phyloP scores from a whole-genome alignment of 2,888 invertebrate genomes.

The Ophioninae sp. region DNA sequence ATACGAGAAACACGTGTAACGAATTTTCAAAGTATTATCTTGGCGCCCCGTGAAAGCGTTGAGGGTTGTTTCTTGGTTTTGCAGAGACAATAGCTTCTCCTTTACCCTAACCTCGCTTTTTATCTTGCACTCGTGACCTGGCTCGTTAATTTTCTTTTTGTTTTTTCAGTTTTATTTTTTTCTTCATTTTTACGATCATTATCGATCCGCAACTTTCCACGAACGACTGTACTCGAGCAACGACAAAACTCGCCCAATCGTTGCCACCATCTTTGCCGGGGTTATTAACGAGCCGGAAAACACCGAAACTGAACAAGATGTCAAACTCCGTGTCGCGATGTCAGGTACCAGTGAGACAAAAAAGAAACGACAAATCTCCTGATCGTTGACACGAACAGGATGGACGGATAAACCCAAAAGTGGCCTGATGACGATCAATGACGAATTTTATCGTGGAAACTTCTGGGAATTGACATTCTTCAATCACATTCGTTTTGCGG shows the following conservation, averaged over 20 bases:
- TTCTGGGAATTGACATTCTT: too few relatives aligned
- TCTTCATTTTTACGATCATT: background rate
- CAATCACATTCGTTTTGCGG: too few relatives aligned
- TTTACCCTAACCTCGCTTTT: background rate
- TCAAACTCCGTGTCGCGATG: too few relatives aligned
- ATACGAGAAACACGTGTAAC: slow-evolving; percentile 64
- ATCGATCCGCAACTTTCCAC: slow-evolving; percentile 23
- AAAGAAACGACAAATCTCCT: too few relatives aligned
- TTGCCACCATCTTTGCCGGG: slow-evolving; percentile 5
- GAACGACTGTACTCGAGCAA: background rate
- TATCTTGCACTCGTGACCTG: slow-evolving; percentile 14
- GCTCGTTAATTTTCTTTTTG: slow-evolving; percentile 2
- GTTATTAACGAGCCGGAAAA: too few relatives aligned
- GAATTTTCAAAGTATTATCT: slow-evolving; percentile 53
- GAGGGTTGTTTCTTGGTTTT: slow-evolving; percentile 38
- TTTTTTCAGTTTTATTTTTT: too few relatives aligned
- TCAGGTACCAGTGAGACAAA: too few relatives aligned
- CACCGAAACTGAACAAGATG: too few relatives aligned
- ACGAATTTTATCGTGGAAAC: too few relatives aligned
- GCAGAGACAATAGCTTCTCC: slow-evolving; percentile 32
- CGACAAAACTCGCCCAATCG: slow-evolving; percentile 14
- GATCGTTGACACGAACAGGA: too few relatives aligned
- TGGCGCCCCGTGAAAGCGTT: slow-evolving; percentile 18
- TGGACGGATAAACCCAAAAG: too few relatives aligned
- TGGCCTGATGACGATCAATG: too few relatives aligned